A percentile compares a stretch with the other conserved stretches of the same genome.
These are phyloP conservation scores for Amphiduros pacificus DNA, from an alignment of 2,888 invertebrate species.

Conservation along the genomic window DNA sequence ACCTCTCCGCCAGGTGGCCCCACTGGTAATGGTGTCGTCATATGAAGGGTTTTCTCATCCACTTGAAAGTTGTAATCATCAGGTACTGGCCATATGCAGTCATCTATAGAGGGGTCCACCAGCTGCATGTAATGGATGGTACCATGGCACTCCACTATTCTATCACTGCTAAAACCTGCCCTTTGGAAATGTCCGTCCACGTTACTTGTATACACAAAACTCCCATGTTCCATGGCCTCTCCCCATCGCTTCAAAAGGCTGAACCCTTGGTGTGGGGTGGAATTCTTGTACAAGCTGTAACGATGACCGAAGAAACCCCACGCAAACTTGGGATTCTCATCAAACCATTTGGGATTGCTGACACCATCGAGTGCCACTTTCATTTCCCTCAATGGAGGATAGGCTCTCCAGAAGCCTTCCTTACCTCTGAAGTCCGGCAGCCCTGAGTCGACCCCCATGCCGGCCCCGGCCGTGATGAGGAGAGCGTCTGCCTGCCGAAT, in stretches of 20 bases:
- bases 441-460: constrained; percentile 31
- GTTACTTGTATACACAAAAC: constrained; percentile 32
- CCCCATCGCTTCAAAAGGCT: constrained; percentile 22
- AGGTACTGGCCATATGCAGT: constrained; percentile 25
- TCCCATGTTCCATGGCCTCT: constrained; percentile 16
- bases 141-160: constrained; percentile 29
- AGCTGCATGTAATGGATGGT: constrained; percentile 27
- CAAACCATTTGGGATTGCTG: constrained; percentile 31
- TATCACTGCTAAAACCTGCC: constrained; percentile 27
- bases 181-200: constrained; percentile 34
- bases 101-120: not conserved
- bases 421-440: constrained; percentile 27
- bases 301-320: constrained; percentile 32
- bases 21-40: constrained; percentile 13
- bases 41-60: constrained; percentile 17
- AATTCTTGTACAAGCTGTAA: constrained; percentile 24
- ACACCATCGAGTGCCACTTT: constrained; percentile 20
- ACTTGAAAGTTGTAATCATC: too few relatives aligned
- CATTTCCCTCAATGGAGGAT: constrained; percentile 25
- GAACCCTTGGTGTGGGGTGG: constrained; percentile 30
- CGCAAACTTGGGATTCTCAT: constrained; percentile 24
- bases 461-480: constrained; percentile 31
- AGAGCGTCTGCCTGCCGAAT: constrained; percentile 21
- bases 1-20: constrained; percentile 16
- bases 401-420: constrained; percentile 30